Conservation (phyloP, 2,797 vertebrate genomes). For the Paratrypauchen microcephalus region DNA sequence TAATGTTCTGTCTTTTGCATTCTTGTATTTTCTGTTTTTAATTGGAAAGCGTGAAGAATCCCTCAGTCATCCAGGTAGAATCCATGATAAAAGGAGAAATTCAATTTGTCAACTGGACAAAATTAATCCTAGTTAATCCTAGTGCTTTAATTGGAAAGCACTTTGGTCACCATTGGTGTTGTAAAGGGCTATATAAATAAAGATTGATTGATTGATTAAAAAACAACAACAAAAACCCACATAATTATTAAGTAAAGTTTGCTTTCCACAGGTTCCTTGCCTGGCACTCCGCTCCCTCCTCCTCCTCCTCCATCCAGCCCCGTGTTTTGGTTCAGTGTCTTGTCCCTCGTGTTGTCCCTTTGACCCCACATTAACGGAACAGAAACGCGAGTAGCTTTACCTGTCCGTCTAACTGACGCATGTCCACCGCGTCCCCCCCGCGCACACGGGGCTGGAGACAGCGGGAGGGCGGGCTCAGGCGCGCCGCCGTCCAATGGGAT, state of each 20-base stretch:
- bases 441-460: constrained; percentile 26
- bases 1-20: no score
- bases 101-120: no score
- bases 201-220: no score
- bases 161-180: no score
- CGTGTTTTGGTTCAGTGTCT: background rate
- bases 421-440: constrained; percentile 32
- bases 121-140: no score
- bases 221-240: no score
- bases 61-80: no score
- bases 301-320: background rate
- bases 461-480: constrained; percentile 59
- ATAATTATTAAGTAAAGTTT: background rate
- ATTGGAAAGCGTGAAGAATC: no score
- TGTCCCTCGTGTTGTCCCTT: background rate
- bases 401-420: constrained; percentile 63
- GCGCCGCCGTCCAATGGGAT: constrained; percentile 68
- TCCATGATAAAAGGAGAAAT: no score
- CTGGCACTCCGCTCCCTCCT: background rate
- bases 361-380: constrained; percentile 8
- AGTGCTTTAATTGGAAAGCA: no score
- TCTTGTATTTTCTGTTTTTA: no score
- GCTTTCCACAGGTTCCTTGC: background rate
- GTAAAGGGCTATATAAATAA: no score
- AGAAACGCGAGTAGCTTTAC: constrained; percentile 47